Percentiles rank a stretch among this genome's conserved stretches.
phyloP scores from a whole-genome alignment of 2,797 vertebrate species.

The Tokudaia tokunoshimensis region DNA sequence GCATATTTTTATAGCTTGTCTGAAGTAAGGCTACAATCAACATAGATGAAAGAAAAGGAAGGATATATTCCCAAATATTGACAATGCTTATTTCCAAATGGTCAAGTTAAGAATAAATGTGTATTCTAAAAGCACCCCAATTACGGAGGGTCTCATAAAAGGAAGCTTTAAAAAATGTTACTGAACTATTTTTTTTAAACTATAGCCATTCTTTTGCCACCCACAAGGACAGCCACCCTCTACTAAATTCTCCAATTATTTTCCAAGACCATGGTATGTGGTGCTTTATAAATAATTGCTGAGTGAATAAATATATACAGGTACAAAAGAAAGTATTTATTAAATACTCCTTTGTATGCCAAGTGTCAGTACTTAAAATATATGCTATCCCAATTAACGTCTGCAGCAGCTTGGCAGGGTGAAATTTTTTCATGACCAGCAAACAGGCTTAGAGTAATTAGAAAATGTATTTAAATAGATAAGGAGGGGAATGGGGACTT shows the following conservation, averaged over 20 bases:
- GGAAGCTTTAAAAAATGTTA: neutral
- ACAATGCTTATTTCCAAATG: neutral
- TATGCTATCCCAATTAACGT: neutral
- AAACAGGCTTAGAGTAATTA: neutral
- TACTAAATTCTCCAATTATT: neutral
- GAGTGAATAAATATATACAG: neutral
- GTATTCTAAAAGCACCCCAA: neutral
- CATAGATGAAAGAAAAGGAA: slow-evolving; percentile 4
- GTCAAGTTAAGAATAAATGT: neutral
- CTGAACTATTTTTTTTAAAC: neutral
- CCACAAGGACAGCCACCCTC: neutral
- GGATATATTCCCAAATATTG: neutral
- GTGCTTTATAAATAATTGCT: neutral
- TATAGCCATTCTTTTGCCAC: neutral
- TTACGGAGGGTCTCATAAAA: neutral
- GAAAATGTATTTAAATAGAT: neutral
- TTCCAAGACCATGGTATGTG: neutral
- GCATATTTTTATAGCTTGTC: neutral
- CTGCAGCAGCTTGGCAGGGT: neutral
- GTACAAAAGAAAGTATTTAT: neutral
- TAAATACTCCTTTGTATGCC: neutral
- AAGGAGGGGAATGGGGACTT: neutral
- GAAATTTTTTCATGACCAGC: neutral
- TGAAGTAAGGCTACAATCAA: neutral
- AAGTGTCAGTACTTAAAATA: neutral